Evolutionary conservation across 2,888 invertebrate genomes (phyloP).

Genomic region (Itoplectis maculator): DNA sequence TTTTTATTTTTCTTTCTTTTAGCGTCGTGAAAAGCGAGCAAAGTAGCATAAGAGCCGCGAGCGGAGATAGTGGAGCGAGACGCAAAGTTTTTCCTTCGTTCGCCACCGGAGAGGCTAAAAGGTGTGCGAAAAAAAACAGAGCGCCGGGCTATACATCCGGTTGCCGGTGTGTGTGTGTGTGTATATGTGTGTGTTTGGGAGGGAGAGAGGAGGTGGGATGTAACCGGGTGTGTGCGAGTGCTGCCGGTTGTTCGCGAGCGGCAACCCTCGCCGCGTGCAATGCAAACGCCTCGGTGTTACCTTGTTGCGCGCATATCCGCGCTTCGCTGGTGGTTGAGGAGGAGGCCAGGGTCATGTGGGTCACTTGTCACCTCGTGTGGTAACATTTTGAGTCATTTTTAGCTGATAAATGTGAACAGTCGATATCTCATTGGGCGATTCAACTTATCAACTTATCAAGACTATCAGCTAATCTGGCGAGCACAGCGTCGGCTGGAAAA

Average conservation of each 20-base stretch:
- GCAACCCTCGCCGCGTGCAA: constrained; percentile 54
- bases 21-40: constrained; percentile 73
- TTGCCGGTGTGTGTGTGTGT: no score
- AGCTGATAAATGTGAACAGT: not conserved
- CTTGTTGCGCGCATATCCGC: constrained; percentile 11
- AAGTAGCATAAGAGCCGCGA: constrained; percentile 74
- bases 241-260: constrained; percentile 46
- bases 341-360: not conserved
- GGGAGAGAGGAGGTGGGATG: no score
- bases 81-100: constrained; percentile 70
- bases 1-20: constrained; percentile 70
- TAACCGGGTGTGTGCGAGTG: not conserved
- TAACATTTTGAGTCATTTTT: not conserved
- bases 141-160: constrained; percentile 39
- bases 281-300: constrained; percentile 47
- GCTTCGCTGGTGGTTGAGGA: not conserved
- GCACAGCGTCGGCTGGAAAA: no score
- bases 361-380: not conserved
- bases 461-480: no score
- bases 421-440: not conserved
- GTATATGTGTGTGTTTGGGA: no score
- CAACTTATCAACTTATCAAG: no score
- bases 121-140: constrained; percentile 53
- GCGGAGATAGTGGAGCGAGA: constrained; percentile 70
- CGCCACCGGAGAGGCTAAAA: constrained; percentile 66